Evolutionary conservation across 2,797 vertebrate genomes (phyloP).

Genomic region (Danio tinwini): DNA sequence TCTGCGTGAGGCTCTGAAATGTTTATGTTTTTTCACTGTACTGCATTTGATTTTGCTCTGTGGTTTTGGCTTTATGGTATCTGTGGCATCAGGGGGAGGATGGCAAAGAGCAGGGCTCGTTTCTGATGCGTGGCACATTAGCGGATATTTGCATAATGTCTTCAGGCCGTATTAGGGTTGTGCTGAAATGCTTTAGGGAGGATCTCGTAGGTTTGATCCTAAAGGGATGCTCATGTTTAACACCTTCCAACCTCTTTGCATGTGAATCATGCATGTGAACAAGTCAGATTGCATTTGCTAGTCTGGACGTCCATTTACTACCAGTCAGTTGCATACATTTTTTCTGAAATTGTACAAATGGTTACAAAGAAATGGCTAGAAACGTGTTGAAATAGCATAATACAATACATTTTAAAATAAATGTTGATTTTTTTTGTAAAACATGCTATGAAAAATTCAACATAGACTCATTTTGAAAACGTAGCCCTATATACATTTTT

Average conservation of each 20-base stretch:
- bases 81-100: conserved; percentile 31
- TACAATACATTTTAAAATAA: too few species aligned
- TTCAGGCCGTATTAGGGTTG: conserved; percentile 70
- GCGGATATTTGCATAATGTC: conserved; percentile 77
- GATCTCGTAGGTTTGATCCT: conserved; percentile 38
- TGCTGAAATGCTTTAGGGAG: conserved; percentile 57
- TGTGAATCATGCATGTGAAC: conserved; percentile 21
- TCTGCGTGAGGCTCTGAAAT: conserved; percentile 14
- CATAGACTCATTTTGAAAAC: too few species aligned
- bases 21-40: conserved; percentile 23
- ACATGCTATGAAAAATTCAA: too few species aligned
- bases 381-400: too few species aligned
- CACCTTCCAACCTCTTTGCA: conserved; percentile 60
- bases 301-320: conserved; percentile 51
- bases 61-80: conserved; percentile 34
- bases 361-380: too few species aligned
- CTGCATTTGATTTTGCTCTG: conserved; percentile 33
- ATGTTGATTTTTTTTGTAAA: too few species aligned
- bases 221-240: conserved; percentile 11
- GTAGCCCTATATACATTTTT: too few species aligned
- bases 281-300: background rate
- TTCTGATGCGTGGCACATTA: conserved; percentile 68
- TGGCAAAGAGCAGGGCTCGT: conserved; percentile 33
- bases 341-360: background rate
- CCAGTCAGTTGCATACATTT: too few species aligned